These are phyloP conservation scores for Rhincodon typus DNA, from an alignment of 2,797 vertebrate genomes.

Conservation along the genomic window DNA sequence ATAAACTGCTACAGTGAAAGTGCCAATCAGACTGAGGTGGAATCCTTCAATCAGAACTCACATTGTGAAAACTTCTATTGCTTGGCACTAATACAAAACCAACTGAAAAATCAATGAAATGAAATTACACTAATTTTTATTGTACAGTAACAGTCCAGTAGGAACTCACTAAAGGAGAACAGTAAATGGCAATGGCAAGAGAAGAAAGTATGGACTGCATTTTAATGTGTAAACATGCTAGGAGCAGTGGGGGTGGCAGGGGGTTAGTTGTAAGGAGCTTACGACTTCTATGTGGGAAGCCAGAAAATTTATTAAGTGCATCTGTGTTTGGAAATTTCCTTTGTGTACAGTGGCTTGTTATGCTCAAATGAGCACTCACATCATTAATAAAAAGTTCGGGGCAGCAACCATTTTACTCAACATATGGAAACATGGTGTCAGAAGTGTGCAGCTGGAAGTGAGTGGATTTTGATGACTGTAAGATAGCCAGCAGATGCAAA, in stretches of 20 bases:
- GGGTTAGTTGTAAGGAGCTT: neutral
- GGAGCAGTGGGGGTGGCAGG: neutral
- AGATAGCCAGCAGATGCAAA: neutral
- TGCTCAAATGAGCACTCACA: neutral
- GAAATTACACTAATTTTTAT: neutral
- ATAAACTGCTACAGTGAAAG: neutral
- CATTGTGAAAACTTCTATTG: neutral
- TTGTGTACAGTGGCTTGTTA: neutral
- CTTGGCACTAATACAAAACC: neutral
- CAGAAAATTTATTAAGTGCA: neutral
- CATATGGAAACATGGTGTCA: neutral
- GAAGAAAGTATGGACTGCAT: neutral
- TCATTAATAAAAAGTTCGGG: neutral
- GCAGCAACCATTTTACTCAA: neutral
- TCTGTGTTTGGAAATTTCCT: neutral
- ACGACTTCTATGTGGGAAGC: neutral
- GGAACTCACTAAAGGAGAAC: neutral
- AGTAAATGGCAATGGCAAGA: neutral
- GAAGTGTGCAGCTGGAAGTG: neutral
- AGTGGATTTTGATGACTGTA: neutral
- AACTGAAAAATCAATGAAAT: constrained; percentile 1
- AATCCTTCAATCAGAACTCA: neutral
- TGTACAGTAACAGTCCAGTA: neutral
- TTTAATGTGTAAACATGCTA: neutral
- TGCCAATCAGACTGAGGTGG: neutral